phyloP scores from a whole-genome alignment of 2,113 vertebrate genomes.

The Lepus europaeus region DNA sequence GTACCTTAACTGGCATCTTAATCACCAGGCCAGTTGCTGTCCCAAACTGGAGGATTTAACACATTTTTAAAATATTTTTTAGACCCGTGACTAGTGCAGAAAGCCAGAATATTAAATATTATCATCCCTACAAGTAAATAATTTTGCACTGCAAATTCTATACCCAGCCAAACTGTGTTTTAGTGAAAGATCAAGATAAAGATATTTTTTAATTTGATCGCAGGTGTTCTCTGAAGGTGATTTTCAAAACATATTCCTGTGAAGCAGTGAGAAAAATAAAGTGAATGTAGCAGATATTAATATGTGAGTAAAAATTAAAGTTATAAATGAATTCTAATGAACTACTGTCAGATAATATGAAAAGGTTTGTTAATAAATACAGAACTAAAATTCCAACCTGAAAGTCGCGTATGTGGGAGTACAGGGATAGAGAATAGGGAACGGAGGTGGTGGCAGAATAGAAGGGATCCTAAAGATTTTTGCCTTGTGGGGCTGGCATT shows the following conservation, averaged over 20 bases:
- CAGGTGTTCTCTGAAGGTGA: constrained; percentile 7
- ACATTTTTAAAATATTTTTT: not conserved
- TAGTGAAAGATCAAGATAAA: constrained; percentile 21
- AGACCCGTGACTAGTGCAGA: not conserved
- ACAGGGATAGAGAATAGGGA: not conserved
- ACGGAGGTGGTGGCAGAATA: not conserved
- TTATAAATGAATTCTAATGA: not conserved
- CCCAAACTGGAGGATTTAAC: not conserved
- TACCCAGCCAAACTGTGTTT: not conserved
- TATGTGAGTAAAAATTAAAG: not conserved
- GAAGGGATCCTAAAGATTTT: not conserved
- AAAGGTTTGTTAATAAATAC: not conserved
- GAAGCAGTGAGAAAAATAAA: not conserved
- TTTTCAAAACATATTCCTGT: not conserved
- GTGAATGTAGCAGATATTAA: not conserved
- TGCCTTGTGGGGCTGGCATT: not conserved
- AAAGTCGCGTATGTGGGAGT: not conserved
- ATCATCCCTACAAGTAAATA: constrained; percentile 21
- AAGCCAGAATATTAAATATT: constrained; percentile 19
- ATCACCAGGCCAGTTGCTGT: no score
- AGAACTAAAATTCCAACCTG: not conserved
- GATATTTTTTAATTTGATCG: not conserved
- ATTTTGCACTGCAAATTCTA: constrained; percentile 1
- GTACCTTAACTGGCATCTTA: no score
- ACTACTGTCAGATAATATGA: not conserved